phyloP scores from a whole-genome alignment of 1,140 invertebrate genomes.

The Drosophila arizonae region DNA sequence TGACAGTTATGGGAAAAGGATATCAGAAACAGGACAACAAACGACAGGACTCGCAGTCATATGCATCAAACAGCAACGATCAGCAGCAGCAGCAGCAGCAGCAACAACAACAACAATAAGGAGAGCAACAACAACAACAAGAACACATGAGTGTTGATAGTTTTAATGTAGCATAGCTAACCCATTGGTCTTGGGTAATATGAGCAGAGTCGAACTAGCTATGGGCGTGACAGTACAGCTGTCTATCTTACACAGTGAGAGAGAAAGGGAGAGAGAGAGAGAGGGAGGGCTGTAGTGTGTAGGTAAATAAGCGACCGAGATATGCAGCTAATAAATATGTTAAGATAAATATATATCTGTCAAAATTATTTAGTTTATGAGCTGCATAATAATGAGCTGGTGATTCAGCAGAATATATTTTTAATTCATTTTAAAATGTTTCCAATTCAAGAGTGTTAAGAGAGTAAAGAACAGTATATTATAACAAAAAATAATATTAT shows the following conservation, averaged over 20 bases:
- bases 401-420: no score
- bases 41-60: background rate
- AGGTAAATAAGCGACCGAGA: no score
- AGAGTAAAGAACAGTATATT: no score
- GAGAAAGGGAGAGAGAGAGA: background rate
- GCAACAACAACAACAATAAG: background rate
- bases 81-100: slow-evolving; percentile 6
- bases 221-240: slow-evolving; percentile 6
- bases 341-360: no score
- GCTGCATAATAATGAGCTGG: no score
- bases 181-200: slow-evolving; percentile 30
- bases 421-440: no score
- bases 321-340: no score
- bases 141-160: slow-evolving; percentile 28
- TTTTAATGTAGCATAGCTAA: slow-evolving; percentile 25
- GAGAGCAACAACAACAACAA: slow-evolving; percentile 1
- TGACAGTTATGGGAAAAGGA: slow-evolving; percentile 78
- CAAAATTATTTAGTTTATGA: no score
- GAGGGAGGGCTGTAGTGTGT: no score
- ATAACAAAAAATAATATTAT: no score
- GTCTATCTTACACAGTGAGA: background rate
- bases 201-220: slow-evolving; percentile 8
- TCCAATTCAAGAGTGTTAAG: no score
- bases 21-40: slow-evolving; percentile 43
- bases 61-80: slow-evolving; percentile 12